Evolutionary conservation across 2,113 vertebrate species (phyloP).

Genomic region (Egretta garzetta): DNA sequence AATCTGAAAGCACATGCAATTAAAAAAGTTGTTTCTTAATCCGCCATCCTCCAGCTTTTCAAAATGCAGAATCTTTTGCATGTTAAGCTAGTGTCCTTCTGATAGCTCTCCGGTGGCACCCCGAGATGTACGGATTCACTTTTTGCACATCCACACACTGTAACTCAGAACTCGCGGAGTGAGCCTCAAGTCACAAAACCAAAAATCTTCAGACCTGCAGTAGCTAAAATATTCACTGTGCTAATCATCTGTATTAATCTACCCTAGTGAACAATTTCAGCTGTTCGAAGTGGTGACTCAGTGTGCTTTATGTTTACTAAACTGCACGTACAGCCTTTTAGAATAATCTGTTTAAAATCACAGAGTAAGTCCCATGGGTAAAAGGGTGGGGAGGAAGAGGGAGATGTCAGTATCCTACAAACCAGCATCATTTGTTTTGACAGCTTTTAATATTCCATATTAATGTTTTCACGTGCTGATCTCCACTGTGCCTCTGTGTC

Average conservation of each 20-base stretch:
- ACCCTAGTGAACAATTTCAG: not conserved
- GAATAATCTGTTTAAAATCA: constrained; percentile 35
- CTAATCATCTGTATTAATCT: not conserved
- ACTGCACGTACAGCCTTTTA: not conserved
- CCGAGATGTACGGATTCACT: accelerated
- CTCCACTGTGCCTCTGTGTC: not conserved
- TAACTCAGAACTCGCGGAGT: accelerated
- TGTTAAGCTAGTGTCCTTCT: not conserved
- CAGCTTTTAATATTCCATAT: constrained; percentile 33
- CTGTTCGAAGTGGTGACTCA: not conserved
- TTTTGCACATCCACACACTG: accelerated
- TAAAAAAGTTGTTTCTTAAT: not conserved
- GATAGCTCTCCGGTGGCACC: not conserved
- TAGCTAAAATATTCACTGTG: not conserved
- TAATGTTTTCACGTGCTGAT: not conserved
- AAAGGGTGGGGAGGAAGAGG: constrained; percentile 56
- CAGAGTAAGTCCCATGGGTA: not conserved
- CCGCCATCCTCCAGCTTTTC: not conserved
- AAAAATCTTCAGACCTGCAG: not conserved
- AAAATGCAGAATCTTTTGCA: accelerated
- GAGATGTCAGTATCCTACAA: constrained; percentile 19
- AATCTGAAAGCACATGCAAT: not conserved
- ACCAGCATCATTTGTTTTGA: constrained; percentile 47
- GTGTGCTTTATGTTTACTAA: not conserved
- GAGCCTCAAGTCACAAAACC: not conserved